Percentiles rank a stretch among this genome's conserved stretches.
Evolutionary conservation across 1,140 invertebrate genomes (phyloP).

Genomic region (Drosophila subpulchrella): DNA sequence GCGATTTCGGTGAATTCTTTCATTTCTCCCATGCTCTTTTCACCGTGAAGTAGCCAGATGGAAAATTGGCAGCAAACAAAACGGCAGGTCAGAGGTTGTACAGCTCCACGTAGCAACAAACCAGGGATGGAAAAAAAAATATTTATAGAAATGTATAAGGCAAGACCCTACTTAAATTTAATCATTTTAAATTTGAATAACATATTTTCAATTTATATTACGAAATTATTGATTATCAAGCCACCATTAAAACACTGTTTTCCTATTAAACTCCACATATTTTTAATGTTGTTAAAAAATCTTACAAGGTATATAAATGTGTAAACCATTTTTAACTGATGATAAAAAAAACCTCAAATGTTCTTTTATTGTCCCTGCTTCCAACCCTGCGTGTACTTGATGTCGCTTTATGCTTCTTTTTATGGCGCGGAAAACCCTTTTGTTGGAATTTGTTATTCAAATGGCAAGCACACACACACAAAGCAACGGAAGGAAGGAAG

Average conservation of each 20-base stretch:
- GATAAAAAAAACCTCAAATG: neutral
- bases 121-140: conserved; percentile 24
- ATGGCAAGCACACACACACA: conserved; percentile 46
- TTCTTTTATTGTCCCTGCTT: neutral
- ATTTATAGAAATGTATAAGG: neutral
- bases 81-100: conserved; percentile 7
- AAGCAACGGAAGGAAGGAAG: conserved; percentile 41
- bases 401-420: conserved; percentile 46
- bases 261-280: too few relatives aligned
- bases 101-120: neutral
- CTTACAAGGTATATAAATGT: too few relatives aligned
- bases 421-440: conserved; percentile 78
- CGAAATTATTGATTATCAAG: too few relatives aligned
- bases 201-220: too few relatives aligned
- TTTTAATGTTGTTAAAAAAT: too few relatives aligned
- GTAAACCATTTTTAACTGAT: too few relatives aligned
- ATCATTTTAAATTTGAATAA: neutral
- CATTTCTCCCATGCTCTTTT: conserved; percentile 8
- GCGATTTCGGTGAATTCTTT: conserved; percentile 44
- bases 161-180: neutral
- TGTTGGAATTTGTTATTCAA: conserved; percentile 64
- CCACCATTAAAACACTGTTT: too few relatives aligned
- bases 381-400: conserved; percentile 49
- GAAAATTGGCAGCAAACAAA: conserved; percentile 43
- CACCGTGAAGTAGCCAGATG: conserved; percentile 32